Conservation (phyloP, 1,140 invertebrate species). For the Hesperophylax magnus region DNA sequence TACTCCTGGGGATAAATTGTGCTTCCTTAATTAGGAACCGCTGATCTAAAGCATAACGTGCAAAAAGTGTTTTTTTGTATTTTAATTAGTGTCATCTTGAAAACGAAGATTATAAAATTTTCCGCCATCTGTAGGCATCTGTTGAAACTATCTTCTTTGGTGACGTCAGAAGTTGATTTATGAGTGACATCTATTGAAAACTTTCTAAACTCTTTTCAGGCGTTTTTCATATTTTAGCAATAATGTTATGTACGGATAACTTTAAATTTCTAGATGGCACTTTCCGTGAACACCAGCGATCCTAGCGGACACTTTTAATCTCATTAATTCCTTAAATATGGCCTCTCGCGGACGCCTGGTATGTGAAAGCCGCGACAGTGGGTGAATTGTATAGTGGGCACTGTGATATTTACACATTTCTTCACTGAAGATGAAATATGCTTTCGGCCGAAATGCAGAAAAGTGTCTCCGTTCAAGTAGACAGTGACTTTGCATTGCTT, state of each 20-base stretch:
- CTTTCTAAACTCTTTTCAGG: neutral
- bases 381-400: conserved; percentile 20
- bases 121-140: neutral
- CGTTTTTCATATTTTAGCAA: neutral
- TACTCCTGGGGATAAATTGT: no score
- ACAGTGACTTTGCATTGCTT: conserved; percentile 81
- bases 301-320: conserved; percentile 12
- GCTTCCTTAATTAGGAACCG: no score
- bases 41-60: no score
- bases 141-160: neutral
- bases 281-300: neutral
- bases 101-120: neutral
- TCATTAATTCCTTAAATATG: conserved; percentile 39
- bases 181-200: neutral
- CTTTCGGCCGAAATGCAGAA: conserved; percentile 75
- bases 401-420: conserved; percentile 39
- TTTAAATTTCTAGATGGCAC: neutral
- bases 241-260: neutral
- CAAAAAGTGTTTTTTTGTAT: no score
- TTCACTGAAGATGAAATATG: conserved; percentile 60
- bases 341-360: conserved; percentile 32
- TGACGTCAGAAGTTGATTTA: no score
- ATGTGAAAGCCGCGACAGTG: conserved; percentile 28
- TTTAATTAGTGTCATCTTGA: no score
- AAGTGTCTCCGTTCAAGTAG: conserved; percentile 83